These are phyloP conservation scores for Melanotus villosus DNA, from an alignment of 2,888 invertebrate genomes.

Conservation along the genomic window DNA sequence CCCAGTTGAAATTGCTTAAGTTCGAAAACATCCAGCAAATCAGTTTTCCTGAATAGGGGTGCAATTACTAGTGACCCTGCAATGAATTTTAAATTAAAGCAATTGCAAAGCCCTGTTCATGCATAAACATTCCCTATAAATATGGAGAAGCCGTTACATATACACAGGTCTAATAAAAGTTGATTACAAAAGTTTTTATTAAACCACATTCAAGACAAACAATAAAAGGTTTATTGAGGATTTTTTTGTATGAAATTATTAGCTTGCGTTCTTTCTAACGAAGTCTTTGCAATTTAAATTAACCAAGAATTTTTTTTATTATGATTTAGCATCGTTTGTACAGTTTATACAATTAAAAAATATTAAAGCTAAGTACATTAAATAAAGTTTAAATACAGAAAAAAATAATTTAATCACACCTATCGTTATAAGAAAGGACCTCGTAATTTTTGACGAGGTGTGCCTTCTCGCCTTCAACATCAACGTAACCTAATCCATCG, in stretches of 20 bases:
- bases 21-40: constrained; percentile 3
- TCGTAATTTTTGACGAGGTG: not conserved
- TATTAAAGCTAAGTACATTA: too few species aligned
- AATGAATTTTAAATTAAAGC: constrained; percentile 21
- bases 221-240: too few species aligned
- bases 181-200: not conserved
- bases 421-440: not conserved
- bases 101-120: constrained; percentile 14
- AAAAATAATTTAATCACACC: not conserved
- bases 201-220: not conserved
- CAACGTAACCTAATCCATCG: not conserved
- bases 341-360: too few species aligned
- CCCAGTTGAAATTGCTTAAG: not conserved
- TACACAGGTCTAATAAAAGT: not conserved
- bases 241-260: too few species aligned
- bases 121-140: constrained; percentile 22
- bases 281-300: too few species aligned
- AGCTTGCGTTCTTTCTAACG: too few species aligned
- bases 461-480: not conserved
- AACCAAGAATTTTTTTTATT: too few species aligned
- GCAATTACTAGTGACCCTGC: constrained; percentile 2
- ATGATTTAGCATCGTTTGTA: too few species aligned
- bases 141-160: constrained; percentile 16
- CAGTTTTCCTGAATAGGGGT: not conserved
- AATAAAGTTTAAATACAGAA: too few species aligned